Conservation (phyloP, 2,113 vertebrate genomes). For the Myiozetetes cayanensis region DNA sequence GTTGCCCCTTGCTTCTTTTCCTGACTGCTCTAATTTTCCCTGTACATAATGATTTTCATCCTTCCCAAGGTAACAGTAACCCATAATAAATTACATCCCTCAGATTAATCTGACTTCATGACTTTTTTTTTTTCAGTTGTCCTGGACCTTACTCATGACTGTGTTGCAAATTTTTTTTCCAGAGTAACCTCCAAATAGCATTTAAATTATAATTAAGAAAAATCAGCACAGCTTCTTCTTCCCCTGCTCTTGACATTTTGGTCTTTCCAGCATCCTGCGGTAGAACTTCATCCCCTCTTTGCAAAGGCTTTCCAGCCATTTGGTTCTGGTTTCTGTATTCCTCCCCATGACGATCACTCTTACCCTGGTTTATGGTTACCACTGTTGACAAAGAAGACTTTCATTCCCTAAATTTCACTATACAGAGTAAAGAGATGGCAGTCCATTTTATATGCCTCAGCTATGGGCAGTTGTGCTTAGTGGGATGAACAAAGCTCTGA, state of each 20-base stretch:
- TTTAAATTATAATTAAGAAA: not conserved
- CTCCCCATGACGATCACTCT: accelerated
- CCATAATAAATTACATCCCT: not conserved
- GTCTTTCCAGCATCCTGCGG: not conserved
- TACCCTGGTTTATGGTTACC: not conserved
- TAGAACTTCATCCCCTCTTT: not conserved
- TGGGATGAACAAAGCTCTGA: not conserved
- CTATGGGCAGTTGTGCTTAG: not conserved
- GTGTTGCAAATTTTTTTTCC: not conserved
- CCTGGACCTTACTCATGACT: not conserved
- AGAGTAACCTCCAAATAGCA: not conserved
- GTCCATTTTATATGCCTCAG: not conserved
- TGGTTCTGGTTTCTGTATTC: not conserved
- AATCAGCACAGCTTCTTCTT: not conserved
- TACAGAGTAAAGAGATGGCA: not conserved
- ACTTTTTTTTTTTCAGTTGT: not conserved
- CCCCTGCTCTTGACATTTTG: not conserved
- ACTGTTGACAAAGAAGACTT: not conserved
- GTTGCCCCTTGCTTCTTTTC: not conserved
- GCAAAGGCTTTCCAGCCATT: not conserved
- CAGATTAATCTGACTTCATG: not conserved
- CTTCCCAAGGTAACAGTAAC: not conserved
- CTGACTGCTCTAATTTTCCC: not conserved
- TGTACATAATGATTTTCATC: not conserved
- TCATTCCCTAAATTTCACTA: not conserved